Percentiles rank a stretch among this genome's conserved stretches.
These are phyloP conservation scores for Pelvicachromis taeniatus DNA, from an alignment of 2,113 vertebrate genomes.

Conservation along the genomic window DNA sequence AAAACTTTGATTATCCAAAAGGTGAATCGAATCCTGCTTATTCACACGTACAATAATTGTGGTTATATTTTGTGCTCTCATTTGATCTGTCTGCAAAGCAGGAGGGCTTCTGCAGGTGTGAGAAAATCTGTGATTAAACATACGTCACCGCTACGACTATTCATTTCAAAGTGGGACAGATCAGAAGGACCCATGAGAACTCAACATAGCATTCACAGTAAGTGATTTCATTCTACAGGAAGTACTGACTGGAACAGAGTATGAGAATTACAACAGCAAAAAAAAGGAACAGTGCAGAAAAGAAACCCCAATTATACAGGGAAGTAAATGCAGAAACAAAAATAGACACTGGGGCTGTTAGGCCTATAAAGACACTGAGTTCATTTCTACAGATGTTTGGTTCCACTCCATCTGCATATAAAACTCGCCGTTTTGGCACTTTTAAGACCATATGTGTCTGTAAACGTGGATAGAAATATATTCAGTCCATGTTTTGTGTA, in stretches of 20 bases:
- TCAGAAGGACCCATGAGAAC: slow-evolving; percentile 27
- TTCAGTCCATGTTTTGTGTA: slow-evolving; percentile 55
- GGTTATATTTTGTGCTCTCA: slow-evolving; percentile 7
- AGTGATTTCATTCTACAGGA: background rate
- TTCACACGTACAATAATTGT: background rate
- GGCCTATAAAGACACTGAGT: background rate
- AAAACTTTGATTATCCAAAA: background rate
- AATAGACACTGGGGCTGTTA: background rate
- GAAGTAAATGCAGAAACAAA: background rate
- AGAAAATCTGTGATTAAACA: background rate
- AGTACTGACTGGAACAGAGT: background rate
- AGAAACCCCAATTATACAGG: background rate
- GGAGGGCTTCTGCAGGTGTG: background rate
- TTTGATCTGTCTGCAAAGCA: background rate
- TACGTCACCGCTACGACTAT: background rate
- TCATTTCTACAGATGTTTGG: slow-evolving; percentile 63
- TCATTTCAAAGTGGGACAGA: background rate
- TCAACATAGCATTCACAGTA: background rate
- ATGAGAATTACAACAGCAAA: background rate
- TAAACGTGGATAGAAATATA: slow-evolving; percentile 69
- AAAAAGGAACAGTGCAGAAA: background rate
- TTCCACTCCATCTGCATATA: slow-evolving; percentile 26
- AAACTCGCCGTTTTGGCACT: slow-evolving; percentile 60
- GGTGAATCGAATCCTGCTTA: background rate
- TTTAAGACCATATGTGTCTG: slow-evolving; percentile 73